Evolutionary conservation across 2,888 invertebrate species (phyloP).

Genomic region (Thereva unica): DNA sequence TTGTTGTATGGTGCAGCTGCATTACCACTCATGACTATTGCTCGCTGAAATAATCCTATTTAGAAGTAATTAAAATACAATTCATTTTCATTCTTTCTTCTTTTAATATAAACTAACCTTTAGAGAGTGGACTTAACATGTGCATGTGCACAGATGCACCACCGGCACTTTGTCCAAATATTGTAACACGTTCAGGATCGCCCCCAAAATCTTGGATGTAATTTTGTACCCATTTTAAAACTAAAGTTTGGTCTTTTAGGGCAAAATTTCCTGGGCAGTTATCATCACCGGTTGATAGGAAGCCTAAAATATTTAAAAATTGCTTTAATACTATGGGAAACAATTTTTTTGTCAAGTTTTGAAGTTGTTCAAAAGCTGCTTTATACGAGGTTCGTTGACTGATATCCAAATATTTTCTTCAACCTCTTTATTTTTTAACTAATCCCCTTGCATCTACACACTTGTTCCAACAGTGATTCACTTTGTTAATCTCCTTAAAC

Average conservation of each 20-base stretch:
- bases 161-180: slow-evolving; percentile 61
- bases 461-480: too few species aligned
- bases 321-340: background rate
- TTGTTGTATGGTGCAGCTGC: slow-evolving; percentile 57
- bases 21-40: slow-evolving; percentile 60
- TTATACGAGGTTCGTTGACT: background rate
- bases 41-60: slow-evolving; percentile 58
- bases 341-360: background rate
- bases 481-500: too few species aligned
- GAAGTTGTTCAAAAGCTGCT: background rate
- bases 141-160: slow-evolving; percentile 59
- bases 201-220: slow-evolving; percentile 59
- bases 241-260: slow-evolving; percentile 60
- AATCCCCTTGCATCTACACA: too few species aligned
- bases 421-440: too few species aligned
- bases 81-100: background rate
- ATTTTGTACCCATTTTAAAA: slow-evolving; percentile 59
- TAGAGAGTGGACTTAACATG: slow-evolving; percentile 57
- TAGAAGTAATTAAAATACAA: background rate
- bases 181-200: slow-evolving; percentile 55
- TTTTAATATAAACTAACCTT: slow-evolving; percentile 45
- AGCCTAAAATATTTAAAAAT: slow-evolving; percentile 49
- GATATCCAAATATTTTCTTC: background rate
- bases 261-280: slow-evolving; percentile 60
- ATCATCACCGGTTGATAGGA: slow-evolving; percentile 59